Conservation (phyloP, 2,888 invertebrate genomes). For the Rotaria macrura region DNA sequence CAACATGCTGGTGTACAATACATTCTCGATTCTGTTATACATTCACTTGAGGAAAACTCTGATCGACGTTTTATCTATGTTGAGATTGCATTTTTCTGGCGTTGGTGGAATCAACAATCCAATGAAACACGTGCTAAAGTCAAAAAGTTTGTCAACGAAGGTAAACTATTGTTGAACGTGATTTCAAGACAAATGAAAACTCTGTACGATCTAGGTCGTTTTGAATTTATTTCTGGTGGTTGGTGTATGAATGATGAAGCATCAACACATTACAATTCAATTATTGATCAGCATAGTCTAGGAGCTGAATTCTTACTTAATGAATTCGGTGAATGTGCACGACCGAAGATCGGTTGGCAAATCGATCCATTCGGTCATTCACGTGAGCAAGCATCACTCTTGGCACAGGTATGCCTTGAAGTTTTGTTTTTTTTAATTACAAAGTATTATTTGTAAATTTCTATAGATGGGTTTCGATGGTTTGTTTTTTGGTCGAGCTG, state of each 20-base stretch:
- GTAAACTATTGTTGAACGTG: neutral
- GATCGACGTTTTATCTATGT: conserved; percentile 68
- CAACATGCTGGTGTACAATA: conserved; percentile 17
- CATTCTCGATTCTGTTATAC: conserved; percentile 54
- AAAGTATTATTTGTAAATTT: neutral
- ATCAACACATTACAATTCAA: conserved; percentile 53
- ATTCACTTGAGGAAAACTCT: conserved; percentile 62
- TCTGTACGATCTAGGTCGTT: conserved; percentile 39
- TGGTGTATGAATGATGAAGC: conserved; percentile 54
- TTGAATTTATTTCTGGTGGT: conserved; percentile 28
- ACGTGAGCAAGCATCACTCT: conserved; percentile 66
- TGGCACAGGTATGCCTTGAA: conserved; percentile 48
- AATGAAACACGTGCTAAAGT: conserved; percentile 57
- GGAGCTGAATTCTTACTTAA: conserved; percentile 52
- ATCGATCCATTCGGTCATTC: conserved; percentile 80
- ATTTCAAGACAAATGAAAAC: no score
- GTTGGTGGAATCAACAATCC: conserved; percentile 68
- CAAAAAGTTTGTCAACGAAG: conserved; percentile 57
- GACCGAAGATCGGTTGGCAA: conserved; percentile 70
- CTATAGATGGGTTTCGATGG: conserved; percentile 27
- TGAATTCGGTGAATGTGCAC: conserved; percentile 57
- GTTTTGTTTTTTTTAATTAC: neutral
- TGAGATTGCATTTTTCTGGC: conserved; percentile 74
- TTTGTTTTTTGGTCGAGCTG: conserved; percentile 28
- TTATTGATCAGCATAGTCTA: conserved; percentile 54